Evolutionary conservation across 2,113 vertebrate genomes (phyloP).

Genomic region (Callospermophilus lateralis): DNA sequence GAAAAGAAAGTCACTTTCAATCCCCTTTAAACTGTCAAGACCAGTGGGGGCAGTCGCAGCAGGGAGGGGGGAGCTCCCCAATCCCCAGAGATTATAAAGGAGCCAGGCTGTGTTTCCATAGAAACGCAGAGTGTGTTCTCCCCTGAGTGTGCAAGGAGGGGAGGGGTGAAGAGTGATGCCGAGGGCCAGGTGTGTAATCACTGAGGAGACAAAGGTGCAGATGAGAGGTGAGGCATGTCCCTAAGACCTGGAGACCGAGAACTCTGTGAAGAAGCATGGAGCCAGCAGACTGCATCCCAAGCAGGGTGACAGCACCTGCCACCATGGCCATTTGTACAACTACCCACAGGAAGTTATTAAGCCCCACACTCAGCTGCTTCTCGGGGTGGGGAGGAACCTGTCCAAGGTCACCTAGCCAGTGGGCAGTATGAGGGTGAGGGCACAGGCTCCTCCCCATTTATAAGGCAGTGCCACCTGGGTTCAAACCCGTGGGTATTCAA

Average conservation of each 20-base stretch:
- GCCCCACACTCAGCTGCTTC: neutral
- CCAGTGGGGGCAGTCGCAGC: neutral
- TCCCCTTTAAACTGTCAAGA: conserved; percentile 75
- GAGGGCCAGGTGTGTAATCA: conserved; percentile 27
- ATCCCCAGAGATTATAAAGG: conserved; percentile 71
- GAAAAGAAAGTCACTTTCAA: conserved; percentile 78
- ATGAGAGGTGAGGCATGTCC: neutral
- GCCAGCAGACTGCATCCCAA: neutral
- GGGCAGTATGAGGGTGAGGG: too few relatives aligned
- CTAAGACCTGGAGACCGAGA: neutral
- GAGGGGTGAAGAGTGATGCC: conserved; percentile 38
- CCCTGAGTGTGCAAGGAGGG: conserved; percentile 61
- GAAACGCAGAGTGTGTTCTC: conserved; percentile 80
- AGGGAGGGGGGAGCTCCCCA: neutral
- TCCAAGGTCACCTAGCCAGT: neutral
- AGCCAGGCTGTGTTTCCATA: conserved; percentile 80
- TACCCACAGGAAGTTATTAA: neutral
- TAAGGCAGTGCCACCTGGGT: accelerated
- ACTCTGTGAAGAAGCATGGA: neutral
- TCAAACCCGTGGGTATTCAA: neutral
- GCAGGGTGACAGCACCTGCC: neutral
- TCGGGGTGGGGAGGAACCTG: neutral
- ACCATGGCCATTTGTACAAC: neutral
- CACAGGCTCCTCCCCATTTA: too few relatives aligned
- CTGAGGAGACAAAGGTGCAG: neutral